Evolutionary conservation across 2,888 invertebrate species (phyloP).

Genomic region (Leptothorax acervorum): DNA sequence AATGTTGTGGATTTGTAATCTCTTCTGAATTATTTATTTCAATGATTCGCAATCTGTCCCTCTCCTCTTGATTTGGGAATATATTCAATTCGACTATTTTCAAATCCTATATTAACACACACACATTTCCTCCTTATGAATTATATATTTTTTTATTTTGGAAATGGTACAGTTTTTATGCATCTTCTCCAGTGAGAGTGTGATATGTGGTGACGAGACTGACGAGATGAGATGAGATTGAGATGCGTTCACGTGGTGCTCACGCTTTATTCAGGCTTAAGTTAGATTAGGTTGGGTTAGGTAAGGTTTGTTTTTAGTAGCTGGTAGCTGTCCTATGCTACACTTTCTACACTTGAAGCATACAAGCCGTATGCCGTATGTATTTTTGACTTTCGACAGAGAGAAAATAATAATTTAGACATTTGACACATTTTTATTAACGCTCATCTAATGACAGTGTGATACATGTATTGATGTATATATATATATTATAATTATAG

Average conservation of each 20-base stretch:
- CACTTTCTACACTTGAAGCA: neutral
- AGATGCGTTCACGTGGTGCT: too few species aligned
- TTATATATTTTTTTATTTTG: neutral
- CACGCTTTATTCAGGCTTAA: neutral
- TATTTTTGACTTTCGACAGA: too few species aligned
- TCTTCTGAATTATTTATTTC: neutral
- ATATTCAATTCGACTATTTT: neutral
- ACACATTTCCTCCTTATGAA: neutral
- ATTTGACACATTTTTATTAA: too few species aligned
- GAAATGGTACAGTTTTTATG: neutral
- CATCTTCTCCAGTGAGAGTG: neutral
- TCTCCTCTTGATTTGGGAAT: neutral
- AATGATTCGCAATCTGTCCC: neutral
- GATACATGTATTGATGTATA: too few species aligned
- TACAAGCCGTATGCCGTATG: too few species aligned
- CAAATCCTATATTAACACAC: neutral
- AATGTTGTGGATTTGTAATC: neutral
- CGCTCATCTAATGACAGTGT: too few species aligned
- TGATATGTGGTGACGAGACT: too few species aligned
- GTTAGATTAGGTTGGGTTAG: neutral
- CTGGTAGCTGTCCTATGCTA: neutral
- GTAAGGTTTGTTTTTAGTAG: neutral
- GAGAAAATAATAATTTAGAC: too few species aligned
- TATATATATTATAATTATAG: too few species aligned
- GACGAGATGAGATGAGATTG: neutral